Base-by-base conservation (phyloP, 2,797 vertebrate genomes). In the Coranthus polyacanthus region DNA sequence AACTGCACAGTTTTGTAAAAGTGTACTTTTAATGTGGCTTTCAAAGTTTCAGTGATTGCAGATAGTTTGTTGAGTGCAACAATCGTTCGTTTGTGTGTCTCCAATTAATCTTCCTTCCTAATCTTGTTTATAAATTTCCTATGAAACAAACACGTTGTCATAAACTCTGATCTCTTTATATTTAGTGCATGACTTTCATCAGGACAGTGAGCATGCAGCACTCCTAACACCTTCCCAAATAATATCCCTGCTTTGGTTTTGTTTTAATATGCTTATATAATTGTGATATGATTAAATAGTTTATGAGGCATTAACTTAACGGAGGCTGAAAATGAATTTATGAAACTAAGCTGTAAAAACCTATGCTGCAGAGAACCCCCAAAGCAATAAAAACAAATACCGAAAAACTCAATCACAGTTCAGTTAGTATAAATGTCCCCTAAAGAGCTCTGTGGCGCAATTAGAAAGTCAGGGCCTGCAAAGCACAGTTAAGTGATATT, bases 391-490 rank as follows among this genome's bases (percentile, higher is more conserved):
- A 71, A 60, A 46, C 37, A 62, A 60, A 49, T 50, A 38, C 21
- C 42, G 13, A 17, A 76, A 2, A 57, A 49, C 51, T 45, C 15
- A 67, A 55, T 71, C 46, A 47, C 36, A 42, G 44, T 45, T 61
- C 16, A 49, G 62, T 45, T 50, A 13, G 37, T 51, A 3, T 50
- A 49, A 72, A 51, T 26, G 63, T 58, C 77, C 66, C 56, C 56
- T 20, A 2, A 52, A 55, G 64, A 75, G 38, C 76, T 52, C 41
- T 13, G 36, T 55, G 44, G 36, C 46, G 58, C 57, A 57, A 57
- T 67, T 10, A 62, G 34, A 26, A 36, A 4, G 2, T 16, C 10
- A 1, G 54, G 52, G 34, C 4, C 54, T 22, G 41, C 37, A 44
- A 68, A 75, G 58, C 46, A 12, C 55, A 17, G 6, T 63, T 46